Evolutionary conservation across 2,888 invertebrate genomes (phyloP).

Genomic region (Trachelus iudaicus): DNA sequence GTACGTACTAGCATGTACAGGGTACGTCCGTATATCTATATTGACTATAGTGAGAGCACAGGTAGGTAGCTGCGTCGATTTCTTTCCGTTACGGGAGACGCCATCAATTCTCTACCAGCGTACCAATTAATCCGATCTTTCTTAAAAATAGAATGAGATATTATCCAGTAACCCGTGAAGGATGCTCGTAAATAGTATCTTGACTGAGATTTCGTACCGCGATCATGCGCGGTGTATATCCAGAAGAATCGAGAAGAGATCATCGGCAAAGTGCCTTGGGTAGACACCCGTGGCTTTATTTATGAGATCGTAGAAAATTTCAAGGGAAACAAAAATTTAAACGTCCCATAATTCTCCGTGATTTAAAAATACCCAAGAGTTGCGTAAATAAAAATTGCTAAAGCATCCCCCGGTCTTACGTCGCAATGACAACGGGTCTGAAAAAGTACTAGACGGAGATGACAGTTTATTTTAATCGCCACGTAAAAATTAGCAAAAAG

Average conservation of each 20-base stretch:
- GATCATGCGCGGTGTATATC: background rate
- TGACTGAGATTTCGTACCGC: conserved; percentile 24
- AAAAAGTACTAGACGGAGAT: background rate
- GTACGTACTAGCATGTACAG: background rate
- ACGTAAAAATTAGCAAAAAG: background rate
- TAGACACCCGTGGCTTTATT: background rate
- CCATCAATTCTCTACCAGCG: conserved; percentile 36
- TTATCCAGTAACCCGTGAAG: conserved; percentile 35
- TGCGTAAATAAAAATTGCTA: background rate
- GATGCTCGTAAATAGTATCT: conserved; percentile 31
- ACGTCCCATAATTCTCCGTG: background rate
- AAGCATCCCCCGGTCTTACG: background rate
- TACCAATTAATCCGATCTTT: conserved; percentile 36
- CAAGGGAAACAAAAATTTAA: background rate
- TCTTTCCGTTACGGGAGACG: conserved; percentile 30
- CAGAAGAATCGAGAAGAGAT: background rate
- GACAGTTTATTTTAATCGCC: background rate
- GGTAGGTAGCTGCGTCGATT: conserved; percentile 20
- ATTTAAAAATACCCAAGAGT: background rate
- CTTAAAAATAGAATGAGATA: conserved; percentile 48
- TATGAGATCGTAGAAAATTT: background rate
- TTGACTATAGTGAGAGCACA: background rate
- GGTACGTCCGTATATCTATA: background rate
- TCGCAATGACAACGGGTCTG: background rate
- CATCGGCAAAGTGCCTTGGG: background rate